Evolutionary conservation across 2,888 invertebrate genomes (phyloP), one percentile per base, ranked within the genome.

Genomic region (Megalurothrips usitatus): DNA sequence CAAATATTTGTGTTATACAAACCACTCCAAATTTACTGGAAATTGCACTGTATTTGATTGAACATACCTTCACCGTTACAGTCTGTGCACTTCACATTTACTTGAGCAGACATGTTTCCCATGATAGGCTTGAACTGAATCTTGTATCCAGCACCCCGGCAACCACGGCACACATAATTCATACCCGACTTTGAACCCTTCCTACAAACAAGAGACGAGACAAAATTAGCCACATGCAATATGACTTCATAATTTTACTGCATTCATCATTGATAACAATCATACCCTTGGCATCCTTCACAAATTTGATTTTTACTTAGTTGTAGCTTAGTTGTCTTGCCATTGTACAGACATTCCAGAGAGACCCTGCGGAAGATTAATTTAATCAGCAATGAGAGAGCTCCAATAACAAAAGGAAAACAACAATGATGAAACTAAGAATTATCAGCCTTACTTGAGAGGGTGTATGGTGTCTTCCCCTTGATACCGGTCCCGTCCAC

Each of bases 331-430:
- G 94, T 89, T 80, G 93, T 93, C 88, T 95, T 96, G 14, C 97
- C 97, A 87, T 94, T 93, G 87, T 96, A 98, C 86, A 97, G 89
- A 86, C 97, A 96, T 88, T 97, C 97, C 84, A 98, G 88, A 12
- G 96, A 91, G 11, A 98, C 95, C 88, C 90, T 91, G 85, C n/a
- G 34, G 3, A 43, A 43, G 34, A 43, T 79, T 78, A 81, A 49
- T 58, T 47, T 28, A 79, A 3, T 63, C 1, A 52, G 63, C 28
- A 12, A n/a, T 43, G 34, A 2, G 6, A 6, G 34, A 43, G 34
- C 6, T 43, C 34, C 6, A 43, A 43, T 6, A 4, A 2, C 78
- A 79, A 81, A 47, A 79, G 34, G 17, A 78, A 12, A 58, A 58
- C 0, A 17, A 58, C n/a, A n/a, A 58, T 58, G 48, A 81, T 6